Evolutionary conservation across 1,140 invertebrate species (phyloP).

Genomic region (Caligus rogercresseyi): DNA sequence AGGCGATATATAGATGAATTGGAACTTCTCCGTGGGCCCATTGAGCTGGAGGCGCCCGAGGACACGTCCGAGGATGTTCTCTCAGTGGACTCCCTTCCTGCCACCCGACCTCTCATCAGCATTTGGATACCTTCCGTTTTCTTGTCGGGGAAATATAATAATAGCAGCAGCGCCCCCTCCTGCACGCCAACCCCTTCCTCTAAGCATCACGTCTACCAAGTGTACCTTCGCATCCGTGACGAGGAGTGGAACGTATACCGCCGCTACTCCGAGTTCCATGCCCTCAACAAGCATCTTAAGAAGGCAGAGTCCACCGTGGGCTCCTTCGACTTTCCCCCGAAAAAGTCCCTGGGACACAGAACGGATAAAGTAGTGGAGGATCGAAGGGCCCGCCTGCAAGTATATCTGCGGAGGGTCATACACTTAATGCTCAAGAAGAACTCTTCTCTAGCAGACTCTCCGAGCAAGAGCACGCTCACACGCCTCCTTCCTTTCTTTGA

Average conservation of each 20-base stretch:
- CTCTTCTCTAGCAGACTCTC: conserved; percentile 44
- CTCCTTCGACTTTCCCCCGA: conserved; percentile 77
- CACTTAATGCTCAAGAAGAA: conserved; percentile 41
- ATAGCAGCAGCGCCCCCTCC: too few species aligned
- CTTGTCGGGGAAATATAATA: conserved; percentile 58
- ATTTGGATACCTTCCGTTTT: conserved; percentile 80
- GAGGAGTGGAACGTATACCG: conserved; percentile 87
- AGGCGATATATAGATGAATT: conserved; percentile 34
- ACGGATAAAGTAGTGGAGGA: conserved; percentile 46
- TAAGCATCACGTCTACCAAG: conserved; percentile 69
- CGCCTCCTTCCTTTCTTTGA: conserved; percentile 59
- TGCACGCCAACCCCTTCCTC: conserved; percentile 38
- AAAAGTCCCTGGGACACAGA: conserved; percentile 74
- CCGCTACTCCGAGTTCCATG: conserved; percentile 72
- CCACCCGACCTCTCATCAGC: conserved; percentile 42
- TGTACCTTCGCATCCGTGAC: conserved; percentile 60
- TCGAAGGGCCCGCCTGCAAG: conserved; percentile 50
- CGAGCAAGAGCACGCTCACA: conserved; percentile 48
- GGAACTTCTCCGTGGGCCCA: conserved; percentile 46
- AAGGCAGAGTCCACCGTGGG: conserved; percentile 56
- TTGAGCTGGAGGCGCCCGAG: conserved; percentile 33
- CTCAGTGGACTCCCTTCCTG: conserved; percentile 25
- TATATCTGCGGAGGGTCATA: conserved; percentile 55
- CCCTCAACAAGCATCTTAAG: conserved; percentile 56
- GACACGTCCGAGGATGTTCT: conserved; percentile 17